These are phyloP conservation scores for Actinia equina DNA, from an alignment of 64 coral and sea anemone species.

Conservation along the genomic window DNA sequence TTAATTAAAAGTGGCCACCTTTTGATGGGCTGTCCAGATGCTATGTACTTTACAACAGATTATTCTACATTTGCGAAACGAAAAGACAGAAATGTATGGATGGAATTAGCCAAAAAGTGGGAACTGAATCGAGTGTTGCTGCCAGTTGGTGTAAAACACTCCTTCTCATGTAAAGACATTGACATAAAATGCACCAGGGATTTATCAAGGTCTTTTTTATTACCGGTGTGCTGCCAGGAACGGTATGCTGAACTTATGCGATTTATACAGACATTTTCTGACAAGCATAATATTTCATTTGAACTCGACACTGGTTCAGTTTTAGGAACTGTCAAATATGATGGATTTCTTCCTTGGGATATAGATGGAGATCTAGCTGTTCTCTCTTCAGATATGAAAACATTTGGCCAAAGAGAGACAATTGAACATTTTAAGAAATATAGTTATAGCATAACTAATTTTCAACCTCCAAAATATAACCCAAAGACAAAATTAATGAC, in stretches of 20 bases:
- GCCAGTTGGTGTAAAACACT: slow-evolving; percentile 20
- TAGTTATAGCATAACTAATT: too few species aligned
- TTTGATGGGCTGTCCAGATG: slow-evolving; percentile 58
- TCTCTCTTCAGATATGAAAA: too few species aligned
- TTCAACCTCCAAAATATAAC: neutral
- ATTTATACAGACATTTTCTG: slow-evolving; percentile 38
- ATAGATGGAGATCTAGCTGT: too few species aligned
- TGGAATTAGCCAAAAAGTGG: slow-evolving; percentile 54
- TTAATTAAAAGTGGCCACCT: slow-evolving; percentile 7
- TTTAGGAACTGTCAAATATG: too few species aligned
- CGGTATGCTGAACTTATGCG: slow-evolving; percentile 10
- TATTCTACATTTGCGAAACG: slow-evolving; percentile 11
- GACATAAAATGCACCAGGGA: slow-evolving; percentile 12
- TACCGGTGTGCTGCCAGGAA: slow-evolving; percentile 57
- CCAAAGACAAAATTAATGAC: neutral
- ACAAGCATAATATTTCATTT: slow-evolving; percentile 25
- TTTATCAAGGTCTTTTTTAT: neutral
- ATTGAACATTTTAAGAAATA: too few species aligned
- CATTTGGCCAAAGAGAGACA: too few species aligned
- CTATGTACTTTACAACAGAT: slow-evolving; percentile 56
- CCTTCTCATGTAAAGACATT: slow-evolving; percentile 25
- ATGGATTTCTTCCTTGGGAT: too few species aligned
- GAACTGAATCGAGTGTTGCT: slow-evolving; percentile 32
- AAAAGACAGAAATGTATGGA: slow-evolving; percentile 20
- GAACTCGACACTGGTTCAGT: slow-evolving; percentile 35